Conservation (phyloP, 2,113 vertebrate species). For the Pomatorhinus ruficollis region DNA sequence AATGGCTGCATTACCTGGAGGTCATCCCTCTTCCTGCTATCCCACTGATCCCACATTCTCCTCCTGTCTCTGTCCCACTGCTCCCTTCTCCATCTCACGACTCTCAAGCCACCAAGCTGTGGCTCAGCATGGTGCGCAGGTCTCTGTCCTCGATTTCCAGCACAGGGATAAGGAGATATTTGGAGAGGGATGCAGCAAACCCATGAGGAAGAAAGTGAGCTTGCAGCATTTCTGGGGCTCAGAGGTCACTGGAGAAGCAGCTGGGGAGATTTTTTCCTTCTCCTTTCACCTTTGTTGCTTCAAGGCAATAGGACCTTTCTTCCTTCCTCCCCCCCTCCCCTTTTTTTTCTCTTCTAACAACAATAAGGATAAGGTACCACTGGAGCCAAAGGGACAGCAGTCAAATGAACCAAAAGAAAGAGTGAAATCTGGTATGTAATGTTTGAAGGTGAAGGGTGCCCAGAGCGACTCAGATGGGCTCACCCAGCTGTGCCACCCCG, state of each 20-base stretch:
- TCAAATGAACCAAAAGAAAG: not conserved
- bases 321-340: too few relatives aligned
- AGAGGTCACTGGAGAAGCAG: not conserved
- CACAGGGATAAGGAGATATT: not conserved
- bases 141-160: not conserved
- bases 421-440: not conserved
- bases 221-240: not conserved
- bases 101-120: not conserved
- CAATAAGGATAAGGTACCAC: not conserved
- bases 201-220: not conserved
- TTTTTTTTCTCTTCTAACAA: not conserved
- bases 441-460: accelerated
- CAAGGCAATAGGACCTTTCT: not conserved
- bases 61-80: not conserved
- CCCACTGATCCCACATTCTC: not conserved
- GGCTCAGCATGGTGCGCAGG: not conserved
- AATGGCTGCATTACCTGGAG: not conserved
- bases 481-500: accelerated
- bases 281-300: not conserved
- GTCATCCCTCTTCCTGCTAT: not conserved
- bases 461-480: accelerated
- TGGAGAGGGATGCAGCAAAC: not conserved
- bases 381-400: not conserved
- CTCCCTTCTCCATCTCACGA: not conserved
- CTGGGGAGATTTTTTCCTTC: not conserved